A percentile compares a stretch with the other conserved stretches of the same genome.
Evolutionary conservation across 2,888 invertebrate species (phyloP).

Genomic region (Dilophus febrilis): DNA sequence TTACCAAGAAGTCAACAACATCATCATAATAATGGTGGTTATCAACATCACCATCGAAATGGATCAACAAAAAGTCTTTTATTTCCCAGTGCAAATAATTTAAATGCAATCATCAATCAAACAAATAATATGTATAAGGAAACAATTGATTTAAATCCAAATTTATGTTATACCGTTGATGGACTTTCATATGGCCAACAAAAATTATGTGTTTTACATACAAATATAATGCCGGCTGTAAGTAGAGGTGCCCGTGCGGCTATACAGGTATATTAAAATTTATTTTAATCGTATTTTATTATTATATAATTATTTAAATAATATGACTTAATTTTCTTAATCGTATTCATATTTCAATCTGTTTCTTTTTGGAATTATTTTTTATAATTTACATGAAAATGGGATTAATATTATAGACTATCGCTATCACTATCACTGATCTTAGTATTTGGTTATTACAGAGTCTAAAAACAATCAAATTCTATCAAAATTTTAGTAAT

Average conservation of each 20-base stretch:
- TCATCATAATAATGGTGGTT: neutral
- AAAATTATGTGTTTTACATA: slow-evolving; percentile 26
- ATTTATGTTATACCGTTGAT: slow-evolving; percentile 25
- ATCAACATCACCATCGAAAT: neutral
- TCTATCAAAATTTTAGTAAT: no score
- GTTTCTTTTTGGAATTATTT: no score
- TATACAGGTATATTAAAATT: slow-evolving; percentile 30
- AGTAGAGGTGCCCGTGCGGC: slow-evolving; percentile 29
- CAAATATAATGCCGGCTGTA: slow-evolving; percentile 29
- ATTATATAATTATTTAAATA: no score
- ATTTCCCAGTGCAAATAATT: no score
- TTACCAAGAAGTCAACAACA: slow-evolving; percentile 1
- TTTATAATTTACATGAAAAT: no score
- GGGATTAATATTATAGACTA: no score
- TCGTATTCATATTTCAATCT: no score
- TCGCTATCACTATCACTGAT: no score
- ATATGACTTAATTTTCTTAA: no score
- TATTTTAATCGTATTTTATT: no score
- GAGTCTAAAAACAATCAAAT: no score
- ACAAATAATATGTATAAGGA: slow-evolving; percentile 21
- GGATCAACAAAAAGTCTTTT: neutral
- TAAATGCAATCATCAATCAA: slow-evolving; percentile 4
- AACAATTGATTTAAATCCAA: slow-evolving; percentile 26
- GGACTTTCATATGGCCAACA: slow-evolving; percentile 27
- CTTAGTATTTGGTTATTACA: no score